These are phyloP conservation scores for Champsocephalus gunnari DNA, from an alignment of 2,797 vertebrate species.

Conservation along the genomic window DNA sequence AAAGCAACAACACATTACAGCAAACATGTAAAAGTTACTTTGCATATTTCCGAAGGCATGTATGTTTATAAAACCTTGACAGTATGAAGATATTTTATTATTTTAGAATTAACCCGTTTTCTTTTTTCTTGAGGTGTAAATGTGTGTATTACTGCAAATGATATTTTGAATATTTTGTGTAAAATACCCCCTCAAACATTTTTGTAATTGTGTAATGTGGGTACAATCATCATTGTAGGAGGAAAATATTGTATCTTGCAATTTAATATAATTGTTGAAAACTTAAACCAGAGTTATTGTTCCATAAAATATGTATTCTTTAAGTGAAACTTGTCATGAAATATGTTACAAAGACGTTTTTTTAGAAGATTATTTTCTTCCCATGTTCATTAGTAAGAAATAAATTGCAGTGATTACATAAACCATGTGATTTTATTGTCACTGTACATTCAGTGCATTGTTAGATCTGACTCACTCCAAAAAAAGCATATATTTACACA, in stretches of 20 bases:
- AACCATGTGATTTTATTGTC: slow-evolving; percentile 84
- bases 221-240: not conserved
- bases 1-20: not conserved
- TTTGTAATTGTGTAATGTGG: not conserved
- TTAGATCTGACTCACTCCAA: slow-evolving; percentile 76
- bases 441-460: slow-evolving; percentile 83
- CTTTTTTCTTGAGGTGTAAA: no score
- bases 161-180: no score
- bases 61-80: not conserved
- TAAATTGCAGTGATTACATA: slow-evolving; percentile 69
- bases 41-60: not conserved
- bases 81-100: not conserved
- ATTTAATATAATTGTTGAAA: not conserved
- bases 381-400: slow-evolving; percentile 19
- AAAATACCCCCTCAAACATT: no score
- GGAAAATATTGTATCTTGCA: not conserved
- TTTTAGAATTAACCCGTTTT: not conserved
- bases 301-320: not conserved
- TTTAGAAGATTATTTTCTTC: not conserved
- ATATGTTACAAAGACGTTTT: not conserved
- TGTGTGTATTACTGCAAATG: not conserved
- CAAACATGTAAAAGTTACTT: not conserved
- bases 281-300: not conserved
- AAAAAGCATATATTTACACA: slow-evolving; percentile 81
- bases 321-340: not conserved